Base-by-base conservation (phyloP, 2,113 vertebrate species). In the Cettia cetti region DNA sequence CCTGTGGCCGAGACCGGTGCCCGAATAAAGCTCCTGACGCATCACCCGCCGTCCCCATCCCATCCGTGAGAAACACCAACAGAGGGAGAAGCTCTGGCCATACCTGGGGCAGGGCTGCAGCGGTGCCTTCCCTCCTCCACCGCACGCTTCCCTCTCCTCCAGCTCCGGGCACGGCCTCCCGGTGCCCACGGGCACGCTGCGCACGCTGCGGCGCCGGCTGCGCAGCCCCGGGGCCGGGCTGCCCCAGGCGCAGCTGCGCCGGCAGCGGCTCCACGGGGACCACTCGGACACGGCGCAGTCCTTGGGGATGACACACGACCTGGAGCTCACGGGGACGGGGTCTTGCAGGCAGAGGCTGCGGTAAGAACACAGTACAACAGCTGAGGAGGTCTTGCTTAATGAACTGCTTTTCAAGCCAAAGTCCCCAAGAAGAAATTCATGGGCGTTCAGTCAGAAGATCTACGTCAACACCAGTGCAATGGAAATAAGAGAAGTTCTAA, bases 71-170 rank as follows among this genome's bases (percentile, higher is more conserved):
- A 11, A 37, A 59, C 57, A 37, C 23, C 57, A 11, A 11, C n/a
- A 26, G 6, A 7, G 15, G 33, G 14, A 13, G 64, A 63, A 74
- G 37, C 74, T 40, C 1, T 3, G 4, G 9, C 35, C 85, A 2
- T 98, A 99, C 99, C 99, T 99, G 72, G 99, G 99, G 92, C 99
- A 99, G 28, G 96, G 97, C 49, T 98, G 98, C 63, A 99, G 98
- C 56, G 97, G 95, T 63, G 98, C 98, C 66, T 78, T 92, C 69
- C 97, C 98, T 64, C 98, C 98, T 7, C 93, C 82, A 63, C 98
- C 94, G 91, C 99, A 99, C 0, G 98, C 98, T 74, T 99, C 99
- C 74, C 98, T 99, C 96, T 99, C 98, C 35, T 99, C 98, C 47
- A 99, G 98, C 92, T 96, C 91, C 2, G 98, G 98, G 74, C 99